These are phyloP conservation scores for Lypha dubia DNA, from an alignment of 2,888 invertebrate species.

Conservation along the genomic window DNA sequence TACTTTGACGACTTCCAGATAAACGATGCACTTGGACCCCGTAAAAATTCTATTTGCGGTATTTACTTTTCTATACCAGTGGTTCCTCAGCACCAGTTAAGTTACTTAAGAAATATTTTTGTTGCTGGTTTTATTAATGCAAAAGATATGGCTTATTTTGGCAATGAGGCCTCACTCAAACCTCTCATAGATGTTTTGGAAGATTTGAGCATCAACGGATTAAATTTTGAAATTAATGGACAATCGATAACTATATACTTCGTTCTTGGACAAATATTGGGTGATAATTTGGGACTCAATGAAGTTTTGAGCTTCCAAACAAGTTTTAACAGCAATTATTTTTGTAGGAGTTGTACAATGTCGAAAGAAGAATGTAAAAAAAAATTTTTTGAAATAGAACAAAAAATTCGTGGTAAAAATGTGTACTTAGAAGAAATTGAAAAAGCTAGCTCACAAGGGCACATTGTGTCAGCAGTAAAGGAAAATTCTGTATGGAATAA, in stretches of 20 bases:
- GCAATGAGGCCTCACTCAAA: constrained; percentile 42
- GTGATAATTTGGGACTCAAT: constrained; percentile 70
- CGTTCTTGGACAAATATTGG: constrained; percentile 68
- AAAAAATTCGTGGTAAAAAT: constrained; percentile 45
- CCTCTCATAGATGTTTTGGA: constrained; percentile 36
- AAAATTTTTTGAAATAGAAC: constrained; percentile 38
- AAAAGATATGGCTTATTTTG: constrained; percentile 63
- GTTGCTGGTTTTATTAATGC: constrained; percentile 64
- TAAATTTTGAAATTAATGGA: constrained; percentile 35
- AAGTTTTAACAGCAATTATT: constrained; percentile 62
- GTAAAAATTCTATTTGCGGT: constrained; percentile 63
- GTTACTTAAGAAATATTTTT: constrained; percentile 59
- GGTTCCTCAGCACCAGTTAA: constrained; percentile 59
- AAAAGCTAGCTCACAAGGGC: constrained; percentile 45
- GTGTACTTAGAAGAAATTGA: constrained; percentile 41
- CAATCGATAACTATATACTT: constrained; percentile 57
- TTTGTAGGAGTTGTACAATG: constrained; percentile 66
- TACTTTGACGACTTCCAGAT: constrained; percentile 71
- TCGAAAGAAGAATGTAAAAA: constrained; percentile 68
- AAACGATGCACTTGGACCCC: constrained; percentile 65
- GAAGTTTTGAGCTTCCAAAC: constrained; percentile 67
- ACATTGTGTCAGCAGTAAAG: constrained; percentile 39
- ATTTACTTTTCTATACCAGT: constrained; percentile 70
- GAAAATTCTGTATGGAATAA: constrained; percentile 62
- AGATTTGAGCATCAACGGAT: constrained; percentile 59